Evolutionary conservation across 2,797 vertebrate species (phyloP), one percentile per base, ranked within the genome.

Genomic region (Sorex maritimensis): DNA sequence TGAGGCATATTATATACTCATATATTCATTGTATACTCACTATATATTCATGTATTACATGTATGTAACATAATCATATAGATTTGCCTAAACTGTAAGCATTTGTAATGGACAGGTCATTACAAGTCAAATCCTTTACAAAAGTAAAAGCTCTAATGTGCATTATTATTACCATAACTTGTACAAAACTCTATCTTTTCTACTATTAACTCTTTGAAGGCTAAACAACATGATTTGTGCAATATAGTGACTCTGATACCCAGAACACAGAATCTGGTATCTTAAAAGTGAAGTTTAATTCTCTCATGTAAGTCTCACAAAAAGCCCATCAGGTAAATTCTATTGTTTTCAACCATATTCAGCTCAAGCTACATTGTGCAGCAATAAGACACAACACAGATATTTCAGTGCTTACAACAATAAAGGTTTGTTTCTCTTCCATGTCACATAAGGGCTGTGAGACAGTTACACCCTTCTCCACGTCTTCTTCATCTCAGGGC

Each of bases 291-390:
- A 4, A 73, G 72, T 92, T 74, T 81, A 61, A 80, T 74, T 41
- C 11, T 41, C 38, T 90, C 15, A 69, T 83, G 68, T 19, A 49
- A 69, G 55, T 94, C 81, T 85, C 58, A 49, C 23, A 77, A 68
- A 73, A 93, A 46, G 4, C 15, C 8, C 34, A 61, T n/a, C 17
- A 0, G 1, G 5, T 2, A 58, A 17, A 26, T 69, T 1, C 1
- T 30, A 11, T 12, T 17, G 15, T 61, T 65, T 23, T 44, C 44
- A 55, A 1, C 2, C 58, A 23, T 67, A 44, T 79, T 85, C 84
- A 63, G 14, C 52, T 90, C 61, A 30, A 61, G 10, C 11, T 71
- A 44, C 38, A 5, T 55, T n/a, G 78, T 17, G 17, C 1, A n/a
- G 23, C 14, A 21, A 13, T 58, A 81, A 71, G 17, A 23, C 12